Conservation (phyloP, 2,888 invertebrate species). For the Pristionchus japonicus region DNA sequence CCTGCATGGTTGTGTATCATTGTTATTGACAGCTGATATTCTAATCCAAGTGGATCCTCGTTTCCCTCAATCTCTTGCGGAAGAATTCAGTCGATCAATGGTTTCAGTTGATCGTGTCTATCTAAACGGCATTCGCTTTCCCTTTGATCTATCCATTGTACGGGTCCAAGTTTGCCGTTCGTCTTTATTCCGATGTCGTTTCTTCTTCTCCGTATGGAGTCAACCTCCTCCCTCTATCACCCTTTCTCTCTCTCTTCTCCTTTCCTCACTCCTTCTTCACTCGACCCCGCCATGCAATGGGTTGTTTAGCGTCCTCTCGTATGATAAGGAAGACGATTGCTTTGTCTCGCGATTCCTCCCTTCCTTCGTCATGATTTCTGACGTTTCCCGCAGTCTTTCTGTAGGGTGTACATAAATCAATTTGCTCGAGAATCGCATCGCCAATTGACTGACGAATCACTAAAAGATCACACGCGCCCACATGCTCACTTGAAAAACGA, state of each 20-base stretch:
- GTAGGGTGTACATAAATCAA: background rate
- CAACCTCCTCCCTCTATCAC: no score
- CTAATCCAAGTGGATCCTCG: no score
- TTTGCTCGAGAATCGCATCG: background rate
- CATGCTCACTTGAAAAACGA: background rate
- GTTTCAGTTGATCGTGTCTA: background rate
- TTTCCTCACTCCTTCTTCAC: no score
- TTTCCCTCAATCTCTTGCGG: no score
- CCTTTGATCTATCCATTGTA: background rate
- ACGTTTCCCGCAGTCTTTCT: background rate
- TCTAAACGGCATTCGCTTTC: background rate
- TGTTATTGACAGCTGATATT: no score
- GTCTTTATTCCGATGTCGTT: conserved; percentile 13
- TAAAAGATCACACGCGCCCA: background rate
- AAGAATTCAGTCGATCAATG: no score
- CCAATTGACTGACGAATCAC: background rate
- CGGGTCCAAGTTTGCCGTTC: background rate
- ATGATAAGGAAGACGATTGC: background rate
- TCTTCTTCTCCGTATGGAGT: conserved; percentile 7
- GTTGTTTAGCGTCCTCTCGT: background rate
- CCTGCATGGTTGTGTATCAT: no score
- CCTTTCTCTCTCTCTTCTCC: conserved; percentile 25
- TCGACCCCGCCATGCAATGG: background rate
- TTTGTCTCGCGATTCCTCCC: background rate
- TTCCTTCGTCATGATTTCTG: background rate